A percentile compares a stretch with the other conserved stretches of the same genome.
These are phyloP conservation scores for Chymomyza costata DNA, from an alignment of 1,140 invertebrate genomes.

Conservation along the genomic window DNA sequence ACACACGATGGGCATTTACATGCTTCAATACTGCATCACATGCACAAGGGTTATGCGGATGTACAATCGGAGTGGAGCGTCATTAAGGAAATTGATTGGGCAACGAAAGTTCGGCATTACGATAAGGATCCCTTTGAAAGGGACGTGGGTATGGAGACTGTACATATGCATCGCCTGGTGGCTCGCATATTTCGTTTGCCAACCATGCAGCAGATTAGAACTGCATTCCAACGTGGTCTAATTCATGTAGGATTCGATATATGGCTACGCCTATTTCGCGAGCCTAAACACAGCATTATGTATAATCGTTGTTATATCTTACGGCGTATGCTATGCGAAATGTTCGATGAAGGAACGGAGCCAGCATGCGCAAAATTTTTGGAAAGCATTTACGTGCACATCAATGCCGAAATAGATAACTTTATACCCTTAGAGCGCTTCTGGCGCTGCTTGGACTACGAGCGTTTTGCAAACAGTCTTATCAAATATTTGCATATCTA, in stretches of 20 bases:
- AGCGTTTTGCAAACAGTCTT: slow-evolving; percentile 27
- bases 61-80: slow-evolving; percentile 35
- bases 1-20: slow-evolving; percentile 34
- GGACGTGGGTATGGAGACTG: neutral
- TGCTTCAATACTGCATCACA: slow-evolving; percentile 27
- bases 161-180: slow-evolving; percentile 44
- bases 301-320: slow-evolving; percentile 38
- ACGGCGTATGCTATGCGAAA: slow-evolving; percentile 53
- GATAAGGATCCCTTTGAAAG: slow-evolving; percentile 1
- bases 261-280: slow-evolving; percentile 42
- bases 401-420: slow-evolving; percentile 3
- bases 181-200: slow-evolving; percentile 36
- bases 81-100: slow-evolving; percentile 48
- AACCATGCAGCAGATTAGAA: slow-evolving; percentile 25
- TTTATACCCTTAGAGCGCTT: slow-evolving; percentile 21
- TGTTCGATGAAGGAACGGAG: slow-evolving; percentile 12
- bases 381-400: too few species aligned
- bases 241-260: slow-evolving; percentile 19
- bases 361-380: slow-evolving; percentile 18
- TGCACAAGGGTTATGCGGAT: slow-evolving; percentile 32
- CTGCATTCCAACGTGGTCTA: slow-evolving; percentile 30
- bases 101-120: slow-evolving; percentile 9
- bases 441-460: slow-evolving; percentile 28
- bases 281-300: slow-evolving; percentile 31
- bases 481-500: slow-evolving; percentile 22